Conservation (phyloP, 92 coral and sea anemone species). For the Palythoa heliodiscus region DNA sequence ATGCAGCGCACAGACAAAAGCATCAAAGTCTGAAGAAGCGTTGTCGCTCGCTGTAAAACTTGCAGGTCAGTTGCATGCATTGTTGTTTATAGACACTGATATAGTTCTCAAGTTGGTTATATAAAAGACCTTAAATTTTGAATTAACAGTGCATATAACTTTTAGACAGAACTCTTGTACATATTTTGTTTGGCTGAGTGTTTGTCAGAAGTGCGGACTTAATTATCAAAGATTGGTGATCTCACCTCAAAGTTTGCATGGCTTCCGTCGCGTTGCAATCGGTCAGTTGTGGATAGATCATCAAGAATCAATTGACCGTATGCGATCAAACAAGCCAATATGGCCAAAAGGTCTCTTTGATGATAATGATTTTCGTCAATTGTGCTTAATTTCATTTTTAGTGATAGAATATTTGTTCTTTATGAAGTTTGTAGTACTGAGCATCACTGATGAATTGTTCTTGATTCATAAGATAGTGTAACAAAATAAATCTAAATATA, state of each 20-base stretch:
- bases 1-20: constrained; percentile 4
- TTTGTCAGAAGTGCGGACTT: background rate
- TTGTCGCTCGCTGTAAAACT: constrained; percentile 93
- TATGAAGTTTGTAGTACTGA: no score
- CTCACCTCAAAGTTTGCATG: background rate
- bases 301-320: no score
- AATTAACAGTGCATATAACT: background rate
- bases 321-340: no score
- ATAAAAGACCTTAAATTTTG: background rate
- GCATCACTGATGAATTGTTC: no score
- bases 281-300: no score
- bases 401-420: no score
- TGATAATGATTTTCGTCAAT: background rate
- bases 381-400: background rate
- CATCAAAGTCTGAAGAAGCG: constrained; percentile 74
- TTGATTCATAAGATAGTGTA: no score
- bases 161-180: background rate
- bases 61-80: constrained; percentile 77
- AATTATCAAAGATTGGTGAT: background rate
- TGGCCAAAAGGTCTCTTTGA: background rate
- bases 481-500: no score
- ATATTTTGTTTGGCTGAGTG: background rate
- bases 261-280: background rate
- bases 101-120: background rate
- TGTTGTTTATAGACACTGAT: background rate